Evolutionary conservation across 2,888 invertebrate species (phyloP), one percentile per base, ranked within the genome.

Genomic region (Abscondita cerata): DNA sequence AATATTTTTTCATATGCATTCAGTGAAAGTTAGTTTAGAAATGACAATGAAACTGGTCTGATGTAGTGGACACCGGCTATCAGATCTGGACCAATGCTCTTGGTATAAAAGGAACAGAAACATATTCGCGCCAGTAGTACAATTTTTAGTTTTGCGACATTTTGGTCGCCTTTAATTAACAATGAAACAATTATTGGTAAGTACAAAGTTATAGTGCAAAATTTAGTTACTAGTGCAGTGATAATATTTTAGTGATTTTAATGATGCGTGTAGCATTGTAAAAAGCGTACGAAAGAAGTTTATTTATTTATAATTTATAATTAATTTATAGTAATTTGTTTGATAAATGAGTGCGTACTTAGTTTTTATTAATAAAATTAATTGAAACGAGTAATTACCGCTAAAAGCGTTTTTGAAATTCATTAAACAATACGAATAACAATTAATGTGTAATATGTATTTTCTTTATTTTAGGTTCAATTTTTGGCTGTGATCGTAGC

Each of bases 11-110:
- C 19, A 19, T 19, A 16, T 34, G 18, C 44, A 41, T 44, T 52
- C 51, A 56, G 63, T 59, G 63, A 64, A 64, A 64, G 63, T 64
- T 18, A 56, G 20, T 52, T 55, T 31, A 44, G 40, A 78, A 66
- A 81, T 80, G 55, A 48, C 52, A 44, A 67, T 52, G 59, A 62
- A 59, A 62, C 56, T 71, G 72, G 65, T 53, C 68, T 50, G 65
- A 68, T 67, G 65, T 46, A 70, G 61, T 71, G 70, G 72, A 70
- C 70, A 70, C 58, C 62, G 63, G 65, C 69, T 70, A 69, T 70
- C 69, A 68, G 70, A 72, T 71, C 72, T 72, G 72, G 72, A 72
- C 70, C 72, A 71, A 69, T 70, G 69, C 65, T 67, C 63, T 58
- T 65, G 68, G 65, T 72, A 72, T 72, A 72, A 69, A 72, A 72